Base-by-base conservation (phyloP, 1,140 invertebrate genomes). In the Diachasmimorpha longicaudata region DNA sequence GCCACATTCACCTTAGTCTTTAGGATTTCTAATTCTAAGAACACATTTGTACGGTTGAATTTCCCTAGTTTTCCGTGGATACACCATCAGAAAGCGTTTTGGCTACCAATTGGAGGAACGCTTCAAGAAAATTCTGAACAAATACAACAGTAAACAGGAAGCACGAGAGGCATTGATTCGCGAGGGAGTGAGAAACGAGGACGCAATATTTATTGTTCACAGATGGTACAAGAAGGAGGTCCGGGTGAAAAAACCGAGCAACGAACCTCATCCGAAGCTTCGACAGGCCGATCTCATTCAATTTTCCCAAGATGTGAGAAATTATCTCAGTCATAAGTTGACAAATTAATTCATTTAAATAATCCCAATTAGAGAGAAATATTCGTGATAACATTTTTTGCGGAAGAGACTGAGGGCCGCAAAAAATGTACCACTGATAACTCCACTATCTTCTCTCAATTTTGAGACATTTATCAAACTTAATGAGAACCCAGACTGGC, bases 31-130 rank as follows among this genome's bases (percentile, higher is more conserved):
- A 76, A 66, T 42, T 13, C 10, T 31, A 31, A 31, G 31, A 31
- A 31, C 31, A 31, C 2, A 31, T 31, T 6, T 2, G 31, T 31
- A 6, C 31, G 31, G 6, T 31, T 31, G 2, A 31, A 31, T 31
- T 6, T 6, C 31, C 31, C 6, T 31, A 93, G 93, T 92, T 84
- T 93, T 92, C 85, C 89, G 92, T 78, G 93, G 93, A 1, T 93
- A 93, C 79, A 91, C 91, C 0, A 92, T 93, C 3, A 83, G 93
- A 23, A 91, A 92, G 76, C 90, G 91, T 78, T 92, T 92, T 85
- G 91, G 91, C 9, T 90, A 89, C 52, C 88, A 91, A 16, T 82
- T 91, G 23, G 90, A 92, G 75, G 91, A 89, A 39, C 81, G 80
- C 80, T 90, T 87, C 67, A 89, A 88, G 72, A 85, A 79, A 68